Evolutionary conservation across 1,140 invertebrate genomes (phyloP).

Genomic region (Neodiprion lecontei): DNA sequence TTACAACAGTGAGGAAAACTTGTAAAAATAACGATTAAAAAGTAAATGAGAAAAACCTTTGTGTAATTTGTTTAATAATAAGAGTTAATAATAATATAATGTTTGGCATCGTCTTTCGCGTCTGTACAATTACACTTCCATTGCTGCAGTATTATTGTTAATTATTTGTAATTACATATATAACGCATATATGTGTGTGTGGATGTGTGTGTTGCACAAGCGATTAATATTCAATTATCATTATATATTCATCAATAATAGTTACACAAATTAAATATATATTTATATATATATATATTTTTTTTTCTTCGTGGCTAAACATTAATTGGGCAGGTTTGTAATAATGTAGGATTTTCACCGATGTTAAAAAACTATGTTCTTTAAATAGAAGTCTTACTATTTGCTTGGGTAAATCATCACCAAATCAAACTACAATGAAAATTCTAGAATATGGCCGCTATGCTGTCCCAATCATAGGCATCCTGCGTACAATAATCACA

Average conservation of each 20-base stretch:
- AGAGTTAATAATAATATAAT: slow-evolving; percentile 44
- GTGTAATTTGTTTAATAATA: slow-evolving; percentile 45
- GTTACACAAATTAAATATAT: neutral
- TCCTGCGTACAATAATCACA: neutral
- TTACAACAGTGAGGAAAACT: too few relatives aligned
- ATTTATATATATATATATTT: neutral
- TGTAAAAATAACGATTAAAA: too few relatives aligned
- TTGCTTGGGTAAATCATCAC: neutral
- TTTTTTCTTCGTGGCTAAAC: neutral
- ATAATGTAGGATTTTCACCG: neutral
- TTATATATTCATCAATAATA: neutral
- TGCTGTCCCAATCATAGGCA: neutral
- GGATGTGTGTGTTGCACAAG: neutral
- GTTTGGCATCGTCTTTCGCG: slow-evolving; percentile 57
- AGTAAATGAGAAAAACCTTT: slow-evolving; percentile 43
- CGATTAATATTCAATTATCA: slow-evolving; percentile 1
- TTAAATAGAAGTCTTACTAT: too few relatives aligned
- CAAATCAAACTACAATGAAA: neutral
- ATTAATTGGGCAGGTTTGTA: neutral
- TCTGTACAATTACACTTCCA: slow-evolving; percentile 46
- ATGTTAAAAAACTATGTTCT: too few relatives aligned
- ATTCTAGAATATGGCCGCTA: neutral
- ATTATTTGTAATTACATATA: neutral
- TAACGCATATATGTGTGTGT: neutral
- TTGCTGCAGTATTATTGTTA: neutral